A percentile compares a stretch with the other conserved stretches of the same genome.
phyloP scores from a whole-genome alignment of 2,888 invertebrate genomes.

The Crepidodera aurea region DNA sequence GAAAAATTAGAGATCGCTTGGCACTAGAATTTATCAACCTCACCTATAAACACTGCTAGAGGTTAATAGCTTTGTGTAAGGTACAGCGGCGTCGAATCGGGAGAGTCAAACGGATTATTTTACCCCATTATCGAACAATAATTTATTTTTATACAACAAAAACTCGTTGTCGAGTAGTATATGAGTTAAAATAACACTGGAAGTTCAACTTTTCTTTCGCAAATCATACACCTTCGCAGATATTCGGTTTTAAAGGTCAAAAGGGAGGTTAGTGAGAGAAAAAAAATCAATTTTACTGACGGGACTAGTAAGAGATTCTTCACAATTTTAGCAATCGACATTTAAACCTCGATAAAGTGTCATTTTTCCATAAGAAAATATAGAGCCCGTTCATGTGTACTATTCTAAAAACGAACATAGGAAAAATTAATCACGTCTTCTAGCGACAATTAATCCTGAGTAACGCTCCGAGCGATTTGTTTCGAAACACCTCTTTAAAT shows the following conservation, averaged over 20 bases:
- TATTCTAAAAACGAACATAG: not conserved
- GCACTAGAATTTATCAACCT: slow-evolving; percentile 23
- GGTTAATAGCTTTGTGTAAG: slow-evolving; percentile 33
- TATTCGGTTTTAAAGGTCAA: no score
- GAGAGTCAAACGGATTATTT: not conserved
- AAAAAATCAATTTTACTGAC: no score
- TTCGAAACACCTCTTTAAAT: slow-evolving; percentile 32
- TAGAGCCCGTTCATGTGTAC: not conserved
- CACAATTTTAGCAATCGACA: no score
- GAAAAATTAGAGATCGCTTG: slow-evolving; percentile 28
- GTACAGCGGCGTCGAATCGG: not conserved
- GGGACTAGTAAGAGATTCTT: no score
- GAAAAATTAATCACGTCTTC: not conserved
- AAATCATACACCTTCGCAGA: no score
- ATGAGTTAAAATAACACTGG: no score
- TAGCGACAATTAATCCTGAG: slow-evolving; percentile 31
- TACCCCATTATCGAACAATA: no score
- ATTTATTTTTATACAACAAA: no score
- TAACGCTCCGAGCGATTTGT: slow-evolving; percentile 30
- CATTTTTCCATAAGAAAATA: not conserved
- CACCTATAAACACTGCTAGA: slow-evolving; percentile 18
- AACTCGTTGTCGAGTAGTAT: no score
- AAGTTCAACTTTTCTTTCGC: no score
- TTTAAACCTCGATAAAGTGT: no score
- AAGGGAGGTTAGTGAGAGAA: no score